Evolutionary conservation across 2,797 vertebrate species (phyloP).

Genomic region (Pseudotriccus pelzelni): DNA sequence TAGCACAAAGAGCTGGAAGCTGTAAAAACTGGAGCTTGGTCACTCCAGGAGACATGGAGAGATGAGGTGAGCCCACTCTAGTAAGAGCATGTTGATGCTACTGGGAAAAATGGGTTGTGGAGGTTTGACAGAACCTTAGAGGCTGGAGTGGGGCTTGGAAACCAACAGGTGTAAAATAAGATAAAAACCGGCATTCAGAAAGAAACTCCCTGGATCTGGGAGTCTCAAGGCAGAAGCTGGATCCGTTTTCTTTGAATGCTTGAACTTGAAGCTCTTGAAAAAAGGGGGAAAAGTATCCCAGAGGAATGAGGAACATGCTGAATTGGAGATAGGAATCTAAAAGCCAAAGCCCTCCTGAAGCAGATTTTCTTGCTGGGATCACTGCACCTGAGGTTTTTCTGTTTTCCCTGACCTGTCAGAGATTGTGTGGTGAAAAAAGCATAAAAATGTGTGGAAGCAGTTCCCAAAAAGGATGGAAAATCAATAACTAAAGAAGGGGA

Average conservation of each 20-base stretch:
- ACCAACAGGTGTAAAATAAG: fast-evolving
- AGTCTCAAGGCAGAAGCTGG: background rate
- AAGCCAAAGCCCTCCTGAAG: conserved; percentile 29
- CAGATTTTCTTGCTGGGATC: conserved; percentile 22
- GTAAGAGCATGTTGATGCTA: background rate
- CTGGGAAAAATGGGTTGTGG: background rate
- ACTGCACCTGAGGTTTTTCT: conserved; percentile 13
- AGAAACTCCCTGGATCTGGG: background rate
- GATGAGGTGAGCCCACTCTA: background rate
- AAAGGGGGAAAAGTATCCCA: background rate
- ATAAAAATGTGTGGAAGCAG: background rate
- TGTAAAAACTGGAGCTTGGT: background rate
- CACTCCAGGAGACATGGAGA: background rate
- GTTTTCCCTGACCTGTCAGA: background rate
- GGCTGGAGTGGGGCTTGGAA: background rate
- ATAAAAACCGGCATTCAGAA: background rate
- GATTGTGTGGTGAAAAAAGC: background rate
- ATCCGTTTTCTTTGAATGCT: background rate
- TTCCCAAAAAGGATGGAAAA: background rate
- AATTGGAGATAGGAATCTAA: background rate
- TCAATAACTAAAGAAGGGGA: background rate
- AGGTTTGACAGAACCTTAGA: background rate
- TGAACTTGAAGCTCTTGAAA: conserved; percentile 1
- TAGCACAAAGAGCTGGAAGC: background rate
- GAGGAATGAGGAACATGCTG: conserved; percentile 31